These are phyloP conservation scores for Trinectes maculatus DNA, from an alignment of 2,113 vertebrate species.

Conservation along the genomic window DNA sequence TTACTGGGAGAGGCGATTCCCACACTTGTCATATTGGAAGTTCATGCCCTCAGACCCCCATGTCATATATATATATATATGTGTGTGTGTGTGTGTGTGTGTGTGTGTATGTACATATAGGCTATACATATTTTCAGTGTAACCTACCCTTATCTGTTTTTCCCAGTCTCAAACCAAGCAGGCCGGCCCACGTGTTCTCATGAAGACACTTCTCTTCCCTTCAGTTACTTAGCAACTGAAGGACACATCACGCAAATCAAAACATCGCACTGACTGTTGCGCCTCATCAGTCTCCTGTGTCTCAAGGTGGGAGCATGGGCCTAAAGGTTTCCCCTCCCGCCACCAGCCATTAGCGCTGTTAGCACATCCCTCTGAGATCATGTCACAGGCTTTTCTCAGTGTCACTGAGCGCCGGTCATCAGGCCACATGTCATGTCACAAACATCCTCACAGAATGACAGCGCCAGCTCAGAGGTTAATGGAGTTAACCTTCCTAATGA, in stretches of 20 bases:
- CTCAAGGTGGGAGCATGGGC: slow-evolving; percentile 4
- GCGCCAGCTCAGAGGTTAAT: neutral
- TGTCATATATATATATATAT: neutral
- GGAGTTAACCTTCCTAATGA: neutral
- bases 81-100: too few relatives aligned
- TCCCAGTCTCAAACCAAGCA: neutral
- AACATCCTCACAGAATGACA: neutral
- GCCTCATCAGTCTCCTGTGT: neutral
- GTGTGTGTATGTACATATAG: too few relatives aligned
- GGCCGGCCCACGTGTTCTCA: neutral
- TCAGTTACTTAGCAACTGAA: slow-evolving; percentile 61
- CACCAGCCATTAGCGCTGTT: neutral
- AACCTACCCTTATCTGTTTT: neutral
- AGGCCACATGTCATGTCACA: neutral
- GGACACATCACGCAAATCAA: slow-evolving; percentile 17
- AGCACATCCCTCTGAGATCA: neutral
- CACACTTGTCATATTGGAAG: neutral
- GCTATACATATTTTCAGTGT: neutral
- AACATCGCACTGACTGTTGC: slow-evolving; percentile 1
- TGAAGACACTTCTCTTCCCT: slow-evolving; percentile 25
- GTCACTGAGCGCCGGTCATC: neutral
- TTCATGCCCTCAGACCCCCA: neutral
- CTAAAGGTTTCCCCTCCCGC: neutral
- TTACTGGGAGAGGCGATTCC: neutral
- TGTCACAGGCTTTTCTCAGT: too few relatives aligned